phyloP scores from a whole-genome alignment of 2,888 invertebrate species.

The Dione vanillae region DNA sequence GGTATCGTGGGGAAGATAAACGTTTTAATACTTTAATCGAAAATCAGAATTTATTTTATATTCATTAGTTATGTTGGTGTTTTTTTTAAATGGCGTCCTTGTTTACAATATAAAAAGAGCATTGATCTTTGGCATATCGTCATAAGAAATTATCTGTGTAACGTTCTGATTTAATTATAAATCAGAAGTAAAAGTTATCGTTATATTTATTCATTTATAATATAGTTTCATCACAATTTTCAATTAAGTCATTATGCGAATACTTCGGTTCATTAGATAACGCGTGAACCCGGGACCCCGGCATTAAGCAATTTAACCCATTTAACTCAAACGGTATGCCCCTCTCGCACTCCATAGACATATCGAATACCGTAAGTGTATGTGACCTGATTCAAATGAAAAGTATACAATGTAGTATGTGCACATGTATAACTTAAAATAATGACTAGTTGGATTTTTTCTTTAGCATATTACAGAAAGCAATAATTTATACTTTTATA shows the following conservation, averaged over 20 bases:
- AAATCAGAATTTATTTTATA: not conserved
- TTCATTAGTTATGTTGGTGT: not conserved
- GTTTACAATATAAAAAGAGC: conserved; percentile 5
- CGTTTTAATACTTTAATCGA: not conserved
- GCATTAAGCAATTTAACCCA: conserved; percentile 75
- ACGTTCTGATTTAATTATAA: not conserved
- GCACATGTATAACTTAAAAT: conserved; percentile 19
- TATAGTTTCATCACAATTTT: conserved; percentile 40
- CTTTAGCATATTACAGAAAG: not conserved
- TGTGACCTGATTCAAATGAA: conserved; percentile 50
- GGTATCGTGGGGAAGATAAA: not conserved
- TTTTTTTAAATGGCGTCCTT: not conserved
- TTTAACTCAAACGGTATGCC: conserved; percentile 52
- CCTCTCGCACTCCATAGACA: conserved; percentile 49
- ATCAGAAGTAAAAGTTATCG: not conserved
- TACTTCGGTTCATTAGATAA: conserved; percentile 65
- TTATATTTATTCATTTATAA: conserved; percentile 11
- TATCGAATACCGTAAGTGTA: conserved; percentile 46
- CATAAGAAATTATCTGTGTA: not conserved
- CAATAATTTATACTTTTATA: not conserved
- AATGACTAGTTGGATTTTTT: not conserved
- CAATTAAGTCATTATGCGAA: conserved; percentile 52
- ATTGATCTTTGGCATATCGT: not conserved
- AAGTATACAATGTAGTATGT: conserved; percentile 18
- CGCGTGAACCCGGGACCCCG: conserved; percentile 68